Evolutionary conservation across 2,113 vertebrate genomes (phyloP).

Genomic region (Aythya baeri): DNA sequence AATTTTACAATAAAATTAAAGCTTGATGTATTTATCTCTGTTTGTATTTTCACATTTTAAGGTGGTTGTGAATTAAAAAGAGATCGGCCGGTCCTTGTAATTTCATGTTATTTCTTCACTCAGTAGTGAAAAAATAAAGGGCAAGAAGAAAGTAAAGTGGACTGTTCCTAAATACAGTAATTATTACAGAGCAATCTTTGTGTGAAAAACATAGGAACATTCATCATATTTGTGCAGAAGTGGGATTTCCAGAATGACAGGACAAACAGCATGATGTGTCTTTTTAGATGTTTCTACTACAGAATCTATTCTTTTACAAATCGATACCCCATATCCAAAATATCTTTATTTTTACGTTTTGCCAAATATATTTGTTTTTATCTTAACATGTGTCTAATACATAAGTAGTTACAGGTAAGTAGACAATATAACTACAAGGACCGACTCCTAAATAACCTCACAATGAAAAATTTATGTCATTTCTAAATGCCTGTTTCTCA

Average conservation of each 20-base stretch:
- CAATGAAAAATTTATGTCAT: background rate
- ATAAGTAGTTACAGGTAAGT: background rate
- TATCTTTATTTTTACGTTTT: slow-evolving; percentile 17
- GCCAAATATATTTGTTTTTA: background rate
- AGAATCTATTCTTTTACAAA: background rate
- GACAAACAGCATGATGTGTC: background rate
- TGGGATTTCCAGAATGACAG: background rate
- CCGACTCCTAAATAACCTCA: background rate
- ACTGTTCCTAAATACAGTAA: background rate
- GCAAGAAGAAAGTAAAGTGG: background rate
- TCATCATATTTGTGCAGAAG: background rate
- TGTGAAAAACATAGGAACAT: background rate
- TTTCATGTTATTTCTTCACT: background rate
- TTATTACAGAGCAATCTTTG: background rate
- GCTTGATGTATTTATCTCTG: background rate
- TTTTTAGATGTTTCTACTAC: background rate
- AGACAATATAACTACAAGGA: background rate
- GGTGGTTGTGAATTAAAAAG: background rate
- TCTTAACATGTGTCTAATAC: background rate
- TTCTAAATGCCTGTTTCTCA: background rate
- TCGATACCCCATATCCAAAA: background rate
- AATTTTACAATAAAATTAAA: background rate
- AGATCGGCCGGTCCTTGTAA: background rate
- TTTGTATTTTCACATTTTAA: background rate
- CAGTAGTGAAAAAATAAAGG: background rate